These are phyloP conservation scores for Apus apus DNA, from an alignment of 2,113 vertebrate genomes.

Conservation along the genomic window DNA sequence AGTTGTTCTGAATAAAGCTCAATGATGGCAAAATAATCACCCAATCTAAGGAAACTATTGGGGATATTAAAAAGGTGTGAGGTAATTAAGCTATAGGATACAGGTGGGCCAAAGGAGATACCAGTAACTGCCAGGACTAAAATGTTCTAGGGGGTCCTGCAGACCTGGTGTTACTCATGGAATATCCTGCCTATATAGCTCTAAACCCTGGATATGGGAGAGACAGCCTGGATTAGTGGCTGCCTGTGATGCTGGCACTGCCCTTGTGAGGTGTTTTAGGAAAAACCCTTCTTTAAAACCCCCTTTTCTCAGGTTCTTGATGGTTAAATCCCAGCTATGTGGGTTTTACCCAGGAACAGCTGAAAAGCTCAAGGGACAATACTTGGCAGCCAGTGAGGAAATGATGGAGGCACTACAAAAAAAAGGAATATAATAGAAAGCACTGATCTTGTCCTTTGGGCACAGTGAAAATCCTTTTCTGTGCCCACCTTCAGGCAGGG, in stretches of 20 bases:
- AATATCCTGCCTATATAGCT: background rate
- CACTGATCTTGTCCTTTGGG: rapidly evolving
- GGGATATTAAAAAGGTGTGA: background rate
- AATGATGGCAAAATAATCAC: background rate
- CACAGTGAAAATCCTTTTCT: background rate
- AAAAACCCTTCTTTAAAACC: background rate
- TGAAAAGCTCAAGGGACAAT: background rate
- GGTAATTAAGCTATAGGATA: background rate
- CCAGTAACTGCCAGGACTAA: background rate
- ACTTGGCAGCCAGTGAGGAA: background rate
- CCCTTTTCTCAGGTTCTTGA: background rate
- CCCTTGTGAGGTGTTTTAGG: background rate
- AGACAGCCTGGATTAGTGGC: rapidly evolving
- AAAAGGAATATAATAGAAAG: background rate
- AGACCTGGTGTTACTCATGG: background rate
- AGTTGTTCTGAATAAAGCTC: background rate
- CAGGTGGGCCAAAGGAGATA: background rate
- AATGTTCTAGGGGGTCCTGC: background rate
- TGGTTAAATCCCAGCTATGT: background rate
- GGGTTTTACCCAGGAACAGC: background rate
- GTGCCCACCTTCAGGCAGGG: background rate
- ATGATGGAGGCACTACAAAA: background rate
- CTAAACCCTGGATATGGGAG: background rate
- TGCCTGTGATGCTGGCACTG: too few species aligned
- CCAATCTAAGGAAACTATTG: background rate